phyloP scores from a whole-genome alignment of 2,113 vertebrate genomes.

The Thinocorus orbignyianus region DNA sequence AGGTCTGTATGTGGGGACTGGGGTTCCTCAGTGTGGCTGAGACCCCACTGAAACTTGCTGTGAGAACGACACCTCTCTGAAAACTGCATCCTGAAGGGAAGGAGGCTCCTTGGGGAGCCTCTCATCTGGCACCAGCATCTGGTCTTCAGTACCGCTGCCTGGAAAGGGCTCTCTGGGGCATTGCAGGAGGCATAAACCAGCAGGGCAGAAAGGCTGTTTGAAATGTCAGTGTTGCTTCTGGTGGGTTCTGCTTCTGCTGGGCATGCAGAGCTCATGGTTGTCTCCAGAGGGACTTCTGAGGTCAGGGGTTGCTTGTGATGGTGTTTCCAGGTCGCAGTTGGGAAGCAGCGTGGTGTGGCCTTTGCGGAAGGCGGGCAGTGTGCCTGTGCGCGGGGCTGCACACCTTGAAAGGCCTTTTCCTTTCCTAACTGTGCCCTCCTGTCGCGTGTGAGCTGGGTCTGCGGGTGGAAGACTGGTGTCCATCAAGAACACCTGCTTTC shows the following conservation, averaged over 20 bases:
- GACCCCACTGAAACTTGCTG: background rate
- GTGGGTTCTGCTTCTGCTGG: background rate
- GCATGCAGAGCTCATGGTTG: fast-evolving
- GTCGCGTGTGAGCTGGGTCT: background rate
- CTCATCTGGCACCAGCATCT: background rate
- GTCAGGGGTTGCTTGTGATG: background rate
- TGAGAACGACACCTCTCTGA: background rate
- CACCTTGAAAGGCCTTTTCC: background rate
- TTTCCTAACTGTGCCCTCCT: background rate
- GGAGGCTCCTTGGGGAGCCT: background rate
- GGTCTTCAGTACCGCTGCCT: fast-evolving
- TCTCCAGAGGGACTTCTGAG: background rate
- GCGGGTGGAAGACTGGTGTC: background rate
- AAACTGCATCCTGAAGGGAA: background rate
- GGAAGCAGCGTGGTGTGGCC: background rate
- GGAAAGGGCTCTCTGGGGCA: background rate
- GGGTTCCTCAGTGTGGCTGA: fast-evolving
- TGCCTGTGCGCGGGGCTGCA: background rate
- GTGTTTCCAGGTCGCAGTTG: fast-evolving
- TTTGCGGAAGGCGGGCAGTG: background rate
- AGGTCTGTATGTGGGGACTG: background rate
- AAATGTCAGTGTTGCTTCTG: background rate
- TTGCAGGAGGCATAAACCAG: fast-evolving
- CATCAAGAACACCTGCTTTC: background rate
- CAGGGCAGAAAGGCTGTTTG: background rate